These are phyloP conservation scores for Alfaro cultratus DNA, from an alignment of 2,797 vertebrate genomes.

Conservation along the genomic window DNA sequence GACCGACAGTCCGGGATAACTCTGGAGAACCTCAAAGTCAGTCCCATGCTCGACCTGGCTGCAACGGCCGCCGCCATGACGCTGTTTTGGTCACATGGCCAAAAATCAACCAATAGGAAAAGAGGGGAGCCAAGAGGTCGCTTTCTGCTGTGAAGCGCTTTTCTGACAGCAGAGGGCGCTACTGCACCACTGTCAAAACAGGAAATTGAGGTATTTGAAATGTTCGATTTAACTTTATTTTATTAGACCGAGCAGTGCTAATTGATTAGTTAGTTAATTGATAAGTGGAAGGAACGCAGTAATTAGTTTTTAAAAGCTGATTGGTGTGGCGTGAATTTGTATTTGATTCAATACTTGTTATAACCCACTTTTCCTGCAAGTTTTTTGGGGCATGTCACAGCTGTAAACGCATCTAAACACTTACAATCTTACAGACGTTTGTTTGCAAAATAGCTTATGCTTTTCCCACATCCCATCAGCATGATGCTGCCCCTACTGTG, in stretches of 20 bases:
- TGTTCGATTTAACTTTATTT: not conserved
- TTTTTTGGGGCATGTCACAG: no score
- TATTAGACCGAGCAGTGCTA: not conserved
- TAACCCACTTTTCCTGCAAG: not conserved
- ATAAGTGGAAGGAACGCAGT: not conserved
- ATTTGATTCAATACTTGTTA: not conserved
- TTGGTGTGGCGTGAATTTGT: not conserved
- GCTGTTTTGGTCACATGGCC: conserved; percentile 76
- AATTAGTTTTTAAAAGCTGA: not conserved
- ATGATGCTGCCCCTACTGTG: not conserved
- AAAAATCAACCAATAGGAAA: conserved; percentile 59
- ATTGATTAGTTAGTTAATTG: not conserved
- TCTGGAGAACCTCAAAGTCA: conserved; percentile 77
- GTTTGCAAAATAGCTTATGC: not conserved
- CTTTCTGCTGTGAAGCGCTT: not conserved
- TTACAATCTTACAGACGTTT: not conserved
- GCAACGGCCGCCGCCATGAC: conserved; percentile 80
- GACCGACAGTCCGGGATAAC: conserved; percentile 66
- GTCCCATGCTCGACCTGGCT: conserved; percentile 72
- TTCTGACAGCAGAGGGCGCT: conserved; percentile 57
- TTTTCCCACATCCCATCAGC: not conserved
- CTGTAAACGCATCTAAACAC: not conserved
- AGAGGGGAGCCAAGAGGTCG: accelerated
- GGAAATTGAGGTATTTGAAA: not conserved
- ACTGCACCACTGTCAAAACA: not conserved